Evolutionary conservation across 1,140 invertebrate genomes (phyloP).

Genomic region (Halesus radiatus): DNA sequence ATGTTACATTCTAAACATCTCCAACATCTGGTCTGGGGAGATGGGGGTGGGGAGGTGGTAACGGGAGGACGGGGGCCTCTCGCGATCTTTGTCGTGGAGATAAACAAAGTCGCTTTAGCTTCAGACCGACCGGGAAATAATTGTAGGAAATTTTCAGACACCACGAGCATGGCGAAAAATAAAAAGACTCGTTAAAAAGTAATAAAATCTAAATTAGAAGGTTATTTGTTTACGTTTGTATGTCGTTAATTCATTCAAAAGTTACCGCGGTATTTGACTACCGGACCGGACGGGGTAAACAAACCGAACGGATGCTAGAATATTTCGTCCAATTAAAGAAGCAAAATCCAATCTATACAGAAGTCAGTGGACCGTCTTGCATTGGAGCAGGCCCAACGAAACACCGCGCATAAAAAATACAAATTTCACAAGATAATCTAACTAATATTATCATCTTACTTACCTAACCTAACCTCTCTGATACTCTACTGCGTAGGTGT

Average conservation of each 20-base stretch:
- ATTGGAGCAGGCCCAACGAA: too few relatives aligned
- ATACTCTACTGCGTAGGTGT: too few relatives aligned
- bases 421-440: too few relatives aligned
- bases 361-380: too few relatives aligned
- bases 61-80: neutral
- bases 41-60: too few relatives aligned
- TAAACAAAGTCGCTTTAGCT: constrained; percentile 3
- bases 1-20: neutral
- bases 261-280: constrained; percentile 25
- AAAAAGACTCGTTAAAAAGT: constrained; percentile 31
- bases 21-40: neutral
- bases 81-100: neutral
- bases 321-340: too few relatives aligned
- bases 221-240: constrained; percentile 16
- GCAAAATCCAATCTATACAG: too few relatives aligned
- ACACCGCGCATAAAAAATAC: too few relatives aligned
- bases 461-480: too few relatives aligned
- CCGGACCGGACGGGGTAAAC: too few relatives aligned
- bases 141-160: constrained; percentile 6
- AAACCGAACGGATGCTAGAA: too few relatives aligned
- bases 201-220: constrained; percentile 32
- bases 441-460: too few relatives aligned
- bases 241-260: constrained; percentile 30
- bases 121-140: neutral
- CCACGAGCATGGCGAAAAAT: constrained; percentile 35